Evolutionary conservation across 2,113 vertebrate species (phyloP), one percentile per base, ranked within the genome.

Genomic region (Pseudopipra pipra): DNA sequence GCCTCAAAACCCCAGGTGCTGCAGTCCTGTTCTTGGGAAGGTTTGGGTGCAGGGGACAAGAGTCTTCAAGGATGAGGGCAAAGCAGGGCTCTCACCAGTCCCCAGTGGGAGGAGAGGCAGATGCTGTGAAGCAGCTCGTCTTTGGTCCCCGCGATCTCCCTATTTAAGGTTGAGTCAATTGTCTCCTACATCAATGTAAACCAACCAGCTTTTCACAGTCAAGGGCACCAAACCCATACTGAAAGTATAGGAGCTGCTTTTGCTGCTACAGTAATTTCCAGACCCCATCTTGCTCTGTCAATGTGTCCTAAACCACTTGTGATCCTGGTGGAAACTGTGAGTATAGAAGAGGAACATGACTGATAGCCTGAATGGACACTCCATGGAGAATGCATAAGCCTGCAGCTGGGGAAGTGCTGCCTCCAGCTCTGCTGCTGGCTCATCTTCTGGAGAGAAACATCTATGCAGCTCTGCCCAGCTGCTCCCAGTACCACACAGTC

Each of bases 301-400:
- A 4, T 0, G 0, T 52, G 14, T 72, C 52, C 62, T 61, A 58
- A 92, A 43, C 11, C 16, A 19, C 16, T 55, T 4, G 3, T 25
- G 75, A 23, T 76, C 16, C 37, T 58, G 23, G 22, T 77, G 49
- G 58, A 82, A 82, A 51, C 27, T 30, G 3, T 41, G 23, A 71
- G 6, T n/a, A 25, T 8, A 74, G 43, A 83, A 74, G 6, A 56
- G 43, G 47, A 81, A 46, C 3, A 9, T 6, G 52, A 49, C 0
- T 61, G 55, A 66, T 5, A 59, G 35, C 33, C 56, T 8, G 7
- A 67, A 61, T 12, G 16, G 44, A 14, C 24, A 68, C 63, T 37
- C 35, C 3, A 1, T 0, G 3, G 52, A 15, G 58, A 68, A n/a
- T 0, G 0, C 41, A 49, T 6, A 37, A 74, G 15, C 27, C 12